A percentile compares a stretch with the other conserved stretches of the same genome.
Conservation (phyloP, 2,888 invertebrate genomes). For the Mactromeris polynyma region DNA sequence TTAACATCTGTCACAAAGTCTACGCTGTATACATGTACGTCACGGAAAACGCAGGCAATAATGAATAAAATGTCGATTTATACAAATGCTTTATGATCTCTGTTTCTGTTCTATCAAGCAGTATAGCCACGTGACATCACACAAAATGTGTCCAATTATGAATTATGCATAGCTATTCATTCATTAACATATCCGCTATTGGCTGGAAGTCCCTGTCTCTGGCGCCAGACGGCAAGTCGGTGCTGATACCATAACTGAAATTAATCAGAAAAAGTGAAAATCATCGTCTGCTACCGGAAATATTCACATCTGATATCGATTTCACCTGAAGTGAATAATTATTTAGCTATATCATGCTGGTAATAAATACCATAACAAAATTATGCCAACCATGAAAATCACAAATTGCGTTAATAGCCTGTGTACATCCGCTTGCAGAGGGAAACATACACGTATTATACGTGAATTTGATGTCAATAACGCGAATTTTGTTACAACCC, state of each 20-base stretch:
- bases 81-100: not conserved
- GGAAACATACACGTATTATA: too few species aligned
- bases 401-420: too few species aligned
- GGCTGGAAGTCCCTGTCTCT: constrained; percentile 85
- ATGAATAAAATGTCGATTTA: not conserved
- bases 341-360: not conserved
- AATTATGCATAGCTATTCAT: constrained; percentile 30
- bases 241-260: constrained; percentile 86
- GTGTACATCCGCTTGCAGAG: too few species aligned
- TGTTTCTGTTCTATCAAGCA: not conserved
- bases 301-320: constrained; percentile 1
- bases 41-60: not conserved
- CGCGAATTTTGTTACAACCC: too few species aligned
- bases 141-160: constrained; percentile 1
- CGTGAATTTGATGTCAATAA: too few species aligned
- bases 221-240: constrained; percentile 85
- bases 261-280: constrained; percentile 8
- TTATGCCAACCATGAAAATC: too few species aligned
- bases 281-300: not conserved
- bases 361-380: not conserved
- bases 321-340: not conserved
- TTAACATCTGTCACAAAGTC: not conserved
- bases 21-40: not conserved
- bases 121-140: not conserved
- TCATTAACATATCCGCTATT: constrained; percentile 81